Conservation (phyloP, 2,888 invertebrate species). For the Cantharis nigra region DNA sequence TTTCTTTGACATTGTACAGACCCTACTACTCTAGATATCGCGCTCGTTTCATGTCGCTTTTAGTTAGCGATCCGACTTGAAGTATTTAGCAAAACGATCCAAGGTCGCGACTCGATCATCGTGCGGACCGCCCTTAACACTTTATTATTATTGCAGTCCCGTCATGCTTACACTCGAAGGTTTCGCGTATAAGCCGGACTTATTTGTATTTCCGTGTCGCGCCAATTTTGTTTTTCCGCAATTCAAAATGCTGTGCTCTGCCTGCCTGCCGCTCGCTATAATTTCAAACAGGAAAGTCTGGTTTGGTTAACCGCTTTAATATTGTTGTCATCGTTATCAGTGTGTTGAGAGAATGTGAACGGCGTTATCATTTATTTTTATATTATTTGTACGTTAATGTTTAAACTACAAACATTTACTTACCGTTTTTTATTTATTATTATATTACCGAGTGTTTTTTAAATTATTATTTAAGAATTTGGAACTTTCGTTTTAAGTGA, state of each 20-base stretch:
- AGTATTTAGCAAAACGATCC: not conserved
- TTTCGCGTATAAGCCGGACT: not conserved
- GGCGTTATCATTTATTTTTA: slow-evolving; percentile 15
- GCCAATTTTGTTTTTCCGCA: not conserved
- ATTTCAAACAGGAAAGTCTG: slow-evolving; percentile 12
- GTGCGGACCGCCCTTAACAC: not conserved
- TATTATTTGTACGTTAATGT: slow-evolving; percentile 15
- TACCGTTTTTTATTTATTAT: not conserved
- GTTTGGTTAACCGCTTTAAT: slow-evolving; percentile 21
- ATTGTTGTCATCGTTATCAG: slow-evolving; percentile 28
- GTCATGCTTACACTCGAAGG: not conserved
- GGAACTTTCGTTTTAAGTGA: not conserved
- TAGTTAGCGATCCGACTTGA: not conserved
- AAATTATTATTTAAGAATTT: not conserved
- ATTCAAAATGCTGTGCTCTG: not conserved
- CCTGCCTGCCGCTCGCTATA: not conserved
- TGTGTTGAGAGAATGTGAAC: slow-evolving; percentile 21
- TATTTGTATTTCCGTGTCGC: not conserved
- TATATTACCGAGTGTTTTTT: not conserved
- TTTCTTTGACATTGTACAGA: not conserved
- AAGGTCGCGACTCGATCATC: not conserved
- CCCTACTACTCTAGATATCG: not conserved
- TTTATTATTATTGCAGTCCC: not conserved
- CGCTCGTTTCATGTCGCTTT: not conserved
- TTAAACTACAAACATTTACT: slow-evolving; percentile 15